Evolutionary conservation across 2,797 vertebrate species (phyloP), one percentile per base, ranked within the genome.

Genomic region (Buphagus erythrorhynchus): DNA sequence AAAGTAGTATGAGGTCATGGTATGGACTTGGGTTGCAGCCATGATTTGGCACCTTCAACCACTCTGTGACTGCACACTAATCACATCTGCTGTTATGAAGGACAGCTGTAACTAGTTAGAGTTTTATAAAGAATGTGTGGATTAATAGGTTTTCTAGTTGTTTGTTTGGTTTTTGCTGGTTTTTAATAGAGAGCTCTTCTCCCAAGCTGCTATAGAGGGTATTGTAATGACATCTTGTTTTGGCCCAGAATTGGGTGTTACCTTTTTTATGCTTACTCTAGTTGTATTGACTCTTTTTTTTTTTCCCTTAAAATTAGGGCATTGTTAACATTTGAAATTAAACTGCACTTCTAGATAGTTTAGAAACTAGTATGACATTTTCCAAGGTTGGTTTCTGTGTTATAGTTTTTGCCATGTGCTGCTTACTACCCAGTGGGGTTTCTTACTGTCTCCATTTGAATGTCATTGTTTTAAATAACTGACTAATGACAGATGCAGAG

Each of bases 101-200:
- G 61, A 62, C 75, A 91, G 52, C 72, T 95, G 72, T 93, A 90
- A 52, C 33, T 77, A 66, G 36, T 90, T 82, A 83, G 20, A 83
- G 24, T 57, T 83, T 61, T 68, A 26, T 55, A 65, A 71, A 51
- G 42, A 96, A 52, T 5, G 6, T 77, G n/a, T 74, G 36, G 25
- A 45, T 91, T 80, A 77, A 45, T 38, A 88, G 48, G 28, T 86
- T 83, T 91, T 69, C 52, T 67, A 40, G 43, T 63, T 43, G 20
- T 12, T 73, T 51, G 8, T 2, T 52, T 16, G 16, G 0, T 0
- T 31, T 24, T 7, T 9, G 4, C 4, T 24, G 26, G 28, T 48
- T 81, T 62, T 84, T 9, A 54, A 28, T 21, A 51, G 42, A 74
- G 31, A 69, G 2, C 16, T 87, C 35, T 80, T 73, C 25, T 62